Conservation (phyloP, 2,797 vertebrate species). For the Cyprinella venusta region DNA sequence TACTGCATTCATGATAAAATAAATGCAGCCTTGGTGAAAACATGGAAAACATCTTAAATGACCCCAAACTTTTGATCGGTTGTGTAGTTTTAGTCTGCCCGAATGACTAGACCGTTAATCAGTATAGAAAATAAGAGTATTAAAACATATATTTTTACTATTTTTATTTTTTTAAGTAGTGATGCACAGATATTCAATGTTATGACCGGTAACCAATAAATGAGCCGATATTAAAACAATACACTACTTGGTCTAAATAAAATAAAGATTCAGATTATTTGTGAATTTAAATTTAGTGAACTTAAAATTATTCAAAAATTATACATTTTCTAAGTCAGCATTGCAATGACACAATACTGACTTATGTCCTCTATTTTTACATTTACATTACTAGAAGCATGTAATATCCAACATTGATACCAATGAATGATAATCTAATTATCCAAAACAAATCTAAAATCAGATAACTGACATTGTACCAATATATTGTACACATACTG, state of each 20-base stretch:
- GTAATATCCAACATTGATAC: background rate
- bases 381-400: background rate
- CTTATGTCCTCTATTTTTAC: background rate
- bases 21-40: background rate
- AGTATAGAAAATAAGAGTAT: background rate
- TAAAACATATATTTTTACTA: background rate
- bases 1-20: background rate
- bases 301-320: too few relatives aligned
- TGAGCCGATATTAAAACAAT: background rate
- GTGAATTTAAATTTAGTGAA: too few relatives aligned
- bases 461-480: background rate
- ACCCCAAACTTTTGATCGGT: background rate
- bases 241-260: background rate
- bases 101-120: background rate
- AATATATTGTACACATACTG: background rate
- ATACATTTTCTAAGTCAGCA: background rate
- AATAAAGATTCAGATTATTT: background rate
- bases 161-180: background rate
- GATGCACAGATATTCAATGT: background rate
- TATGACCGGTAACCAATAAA: background rate
- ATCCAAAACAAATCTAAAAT: background rate
- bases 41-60: background rate
- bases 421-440: background rate
- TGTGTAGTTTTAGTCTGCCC: background rate
- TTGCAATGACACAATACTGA: background rate